Evolutionary conservation across 1,140 invertebrate species (phyloP).

Genomic region (Helicoverpa zea): DNA sequence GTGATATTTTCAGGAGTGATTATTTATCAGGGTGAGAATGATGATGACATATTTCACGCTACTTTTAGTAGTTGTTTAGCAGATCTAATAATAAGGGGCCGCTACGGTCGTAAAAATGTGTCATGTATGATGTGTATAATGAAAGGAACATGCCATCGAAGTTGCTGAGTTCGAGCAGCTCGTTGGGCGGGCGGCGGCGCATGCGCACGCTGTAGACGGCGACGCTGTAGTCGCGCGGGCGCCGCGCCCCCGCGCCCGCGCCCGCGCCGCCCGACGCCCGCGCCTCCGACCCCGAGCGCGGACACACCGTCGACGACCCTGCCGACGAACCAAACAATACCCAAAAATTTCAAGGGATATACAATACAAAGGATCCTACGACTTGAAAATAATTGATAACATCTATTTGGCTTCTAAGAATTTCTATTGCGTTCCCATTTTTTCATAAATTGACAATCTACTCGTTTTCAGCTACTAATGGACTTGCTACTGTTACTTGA

Average conservation of each 20-base stretch:
- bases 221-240: slow-evolving; percentile 57
- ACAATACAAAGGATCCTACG: too few species aligned
- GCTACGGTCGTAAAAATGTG: too few species aligned
- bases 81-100: too few species aligned
- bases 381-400: too few species aligned
- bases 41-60: too few species aligned
- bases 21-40: too few species aligned
- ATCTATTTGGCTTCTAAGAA: too few species aligned
- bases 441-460: too few species aligned
- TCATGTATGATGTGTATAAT: neutral
- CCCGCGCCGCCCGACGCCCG: slow-evolving; percentile 10
- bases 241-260: slow-evolving; percentile 23
- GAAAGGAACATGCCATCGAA: slow-evolving; percentile 61
- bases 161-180: slow-evolving; percentile 62
- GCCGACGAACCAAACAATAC: neutral
- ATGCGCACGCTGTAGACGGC: slow-evolving; percentile 66
- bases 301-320: neutral
- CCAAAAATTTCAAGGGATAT: too few species aligned
- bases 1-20: too few species aligned
- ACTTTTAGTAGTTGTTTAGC: too few species aligned
- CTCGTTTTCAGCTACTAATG: neutral
- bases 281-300: neutral
- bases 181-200: slow-evolving; percentile 54
- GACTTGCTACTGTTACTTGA: neutral
- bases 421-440: too few species aligned